A percentile compares a stretch with the other conserved stretches of the same genome.
Conservation (phyloP, 2,797 vertebrate genomes). For the Sebastes nivosus region DNA sequence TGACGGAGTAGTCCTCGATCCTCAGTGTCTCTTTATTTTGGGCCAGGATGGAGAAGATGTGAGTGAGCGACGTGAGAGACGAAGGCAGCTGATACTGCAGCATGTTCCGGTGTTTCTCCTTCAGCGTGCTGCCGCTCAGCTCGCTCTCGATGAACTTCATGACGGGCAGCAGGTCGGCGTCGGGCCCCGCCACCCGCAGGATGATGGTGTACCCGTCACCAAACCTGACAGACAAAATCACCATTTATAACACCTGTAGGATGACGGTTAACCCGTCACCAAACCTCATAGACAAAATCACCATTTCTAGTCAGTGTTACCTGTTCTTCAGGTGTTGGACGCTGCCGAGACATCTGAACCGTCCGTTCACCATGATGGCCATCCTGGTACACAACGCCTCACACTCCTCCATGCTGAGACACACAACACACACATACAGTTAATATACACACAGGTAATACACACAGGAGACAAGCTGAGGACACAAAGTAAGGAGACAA, state of each 20-base stretch:
- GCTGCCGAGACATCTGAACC: slow-evolving; percentile 95
- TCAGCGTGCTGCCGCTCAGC: slow-evolving; percentile 91
- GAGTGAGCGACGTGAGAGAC: slow-evolving; percentile 88
- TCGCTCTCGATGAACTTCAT: slow-evolving; percentile 94
- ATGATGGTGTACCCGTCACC: slow-evolving; percentile 98
- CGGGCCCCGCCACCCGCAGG: slow-evolving; percentile 90
- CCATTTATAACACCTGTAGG: slow-evolving; percentile 81
- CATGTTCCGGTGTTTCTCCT: slow-evolving; percentile 96
- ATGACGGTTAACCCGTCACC: slow-evolving; percentile 97
- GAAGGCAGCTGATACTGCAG: slow-evolving; percentile 97
- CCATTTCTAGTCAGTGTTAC: slow-evolving; percentile 54
- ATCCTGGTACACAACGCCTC: slow-evolving; percentile 97
- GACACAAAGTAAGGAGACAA: not conserved
- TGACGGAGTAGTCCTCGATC: slow-evolving; percentile 98
- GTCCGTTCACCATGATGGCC: slow-evolving; percentile 98
- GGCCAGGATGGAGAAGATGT: slow-evolving; percentile 95
- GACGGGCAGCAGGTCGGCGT: slow-evolving; percentile 90
- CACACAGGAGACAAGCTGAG: not conserved
- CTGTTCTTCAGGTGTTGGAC: slow-evolving; percentile 99
- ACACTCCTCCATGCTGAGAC: slow-evolving; percentile 95
- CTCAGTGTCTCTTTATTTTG: slow-evolving; percentile 90
- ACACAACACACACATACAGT: not conserved
- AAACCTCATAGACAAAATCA: slow-evolving; percentile 79
- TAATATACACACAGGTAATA: not conserved
- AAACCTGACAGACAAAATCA: slow-evolving; percentile 80